Conservation (phyloP, 2,797 vertebrate genomes). For the Bovichtus diacanthus region DNA sequence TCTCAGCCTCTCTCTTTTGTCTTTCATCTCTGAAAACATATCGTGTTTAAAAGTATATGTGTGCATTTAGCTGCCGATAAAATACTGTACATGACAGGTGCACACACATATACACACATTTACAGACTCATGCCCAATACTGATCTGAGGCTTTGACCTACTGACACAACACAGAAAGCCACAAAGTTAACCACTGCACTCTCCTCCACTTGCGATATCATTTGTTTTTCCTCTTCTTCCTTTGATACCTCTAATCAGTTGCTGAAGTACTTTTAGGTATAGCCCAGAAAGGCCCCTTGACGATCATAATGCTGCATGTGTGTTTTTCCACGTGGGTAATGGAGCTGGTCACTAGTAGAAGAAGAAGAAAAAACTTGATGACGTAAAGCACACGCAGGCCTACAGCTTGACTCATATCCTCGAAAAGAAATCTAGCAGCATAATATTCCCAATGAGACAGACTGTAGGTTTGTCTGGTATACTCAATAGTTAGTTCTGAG, state of each 20-base stretch:
- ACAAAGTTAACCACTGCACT: slow-evolving; percentile 38
- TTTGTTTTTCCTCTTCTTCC: slow-evolving; percentile 21
- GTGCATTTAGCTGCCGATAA: background rate
- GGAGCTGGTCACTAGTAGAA: slow-evolving; percentile 73
- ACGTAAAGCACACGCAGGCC: slow-evolving; percentile 58
- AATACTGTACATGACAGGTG: slow-evolving; percentile 38
- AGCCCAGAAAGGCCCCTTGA: slow-evolving; percentile 61
- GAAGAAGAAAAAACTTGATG: slow-evolving; percentile 50
- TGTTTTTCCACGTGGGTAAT: slow-evolving; percentile 78
- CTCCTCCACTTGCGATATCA: background rate
- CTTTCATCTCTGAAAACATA: slow-evolving; percentile 5
- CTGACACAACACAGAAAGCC: slow-evolving; percentile 54
- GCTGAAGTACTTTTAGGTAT: slow-evolving; percentile 39
- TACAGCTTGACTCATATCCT: slow-evolving; percentile 71
- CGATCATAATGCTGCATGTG: slow-evolving; percentile 46
- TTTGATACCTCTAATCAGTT: slow-evolving; percentile 35
- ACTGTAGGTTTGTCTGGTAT: background rate
- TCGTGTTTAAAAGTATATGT: background rate
- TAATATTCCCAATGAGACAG: slow-evolving; percentile 3
- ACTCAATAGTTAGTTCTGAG: background rate
- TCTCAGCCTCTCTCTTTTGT: slow-evolving; percentile 4
- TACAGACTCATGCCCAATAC: slow-evolving; percentile 3
- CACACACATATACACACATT: background rate
- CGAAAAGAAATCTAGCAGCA: slow-evolving; percentile 6
- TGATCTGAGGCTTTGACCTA: slow-evolving; percentile 55